Evolutionary conservation across 2,797 vertebrate species (phyloP).

Genomic region (Trachops cirrhosus): DNA sequence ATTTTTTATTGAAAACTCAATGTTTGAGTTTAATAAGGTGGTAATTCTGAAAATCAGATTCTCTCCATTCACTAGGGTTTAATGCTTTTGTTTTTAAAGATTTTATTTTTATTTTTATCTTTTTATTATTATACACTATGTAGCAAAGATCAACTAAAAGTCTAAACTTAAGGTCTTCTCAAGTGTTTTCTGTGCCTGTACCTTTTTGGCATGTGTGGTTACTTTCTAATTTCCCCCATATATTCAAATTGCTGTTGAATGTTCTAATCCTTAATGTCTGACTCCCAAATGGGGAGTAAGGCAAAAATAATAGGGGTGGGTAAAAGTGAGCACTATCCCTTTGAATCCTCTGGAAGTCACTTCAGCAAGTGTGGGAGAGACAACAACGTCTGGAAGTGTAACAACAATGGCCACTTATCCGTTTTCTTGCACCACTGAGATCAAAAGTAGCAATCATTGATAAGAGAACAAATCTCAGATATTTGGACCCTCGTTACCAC

Average conservation of each 20-base stretch:
- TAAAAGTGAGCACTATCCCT: background rate
- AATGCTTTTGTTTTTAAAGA: background rate
- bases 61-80: background rate
- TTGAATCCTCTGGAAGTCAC: background rate
- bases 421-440: background rate
- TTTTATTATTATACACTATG: background rate
- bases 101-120: background rate
- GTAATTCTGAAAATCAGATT: background rate
- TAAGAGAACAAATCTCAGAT: background rate
- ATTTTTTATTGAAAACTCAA: background rate
- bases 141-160: background rate
- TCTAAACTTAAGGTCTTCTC: background rate
- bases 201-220: background rate
- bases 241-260: background rate
- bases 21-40: background rate
- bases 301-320: background rate
- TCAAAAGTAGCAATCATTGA: background rate
- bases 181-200: background rate
- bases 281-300: background rate
- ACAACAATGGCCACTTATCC: background rate
- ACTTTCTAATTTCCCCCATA: background rate
- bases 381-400: background rate
- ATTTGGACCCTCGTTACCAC: background rate
- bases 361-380: background rate
- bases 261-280: background rate